Evolutionary conservation across 2,113 vertebrate species (phyloP).

Genomic region (Glaucomys volans): DNA sequence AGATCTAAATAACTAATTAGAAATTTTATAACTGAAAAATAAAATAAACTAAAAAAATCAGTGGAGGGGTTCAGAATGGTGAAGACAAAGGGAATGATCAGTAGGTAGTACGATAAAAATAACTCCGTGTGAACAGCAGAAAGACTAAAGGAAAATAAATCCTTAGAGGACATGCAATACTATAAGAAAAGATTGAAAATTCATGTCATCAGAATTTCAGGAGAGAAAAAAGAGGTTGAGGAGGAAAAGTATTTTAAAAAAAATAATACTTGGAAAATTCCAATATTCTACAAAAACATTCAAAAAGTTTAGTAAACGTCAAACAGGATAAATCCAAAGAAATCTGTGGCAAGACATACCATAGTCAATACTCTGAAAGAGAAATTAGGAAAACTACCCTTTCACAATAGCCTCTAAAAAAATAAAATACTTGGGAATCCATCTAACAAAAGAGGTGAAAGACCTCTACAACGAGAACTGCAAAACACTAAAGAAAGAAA

Average conservation of each 20-base stretch:
- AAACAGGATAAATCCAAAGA: constrained; percentile 5
- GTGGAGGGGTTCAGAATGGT: neutral
- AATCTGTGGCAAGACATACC: neutral
- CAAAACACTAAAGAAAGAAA: too few relatives aligned
- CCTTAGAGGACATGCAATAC: neutral
- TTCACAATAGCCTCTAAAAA: too few relatives aligned
- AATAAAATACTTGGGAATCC: too few relatives aligned
- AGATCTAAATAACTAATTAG: neutral
- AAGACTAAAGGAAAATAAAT: neutral
- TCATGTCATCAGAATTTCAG: neutral
- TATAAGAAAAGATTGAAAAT: neutral
- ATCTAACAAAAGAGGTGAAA: too few relatives aligned
- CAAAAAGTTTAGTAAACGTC: constrained; percentile 6
- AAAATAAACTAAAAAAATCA: neutral
- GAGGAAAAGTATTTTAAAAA: neutral
- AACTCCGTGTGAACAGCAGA: neutral
- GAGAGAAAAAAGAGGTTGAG: neutral
- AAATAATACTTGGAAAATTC: neutral
- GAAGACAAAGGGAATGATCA: neutral
- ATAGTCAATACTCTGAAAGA: too few relatives aligned
- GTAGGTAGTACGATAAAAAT: neutral
- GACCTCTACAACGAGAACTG: too few relatives aligned
- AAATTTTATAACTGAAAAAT: constrained; percentile 50
- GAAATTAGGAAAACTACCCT: too few relatives aligned
- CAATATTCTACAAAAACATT: constrained; percentile 10